Percentiles rank a stretch among this genome's conserved stretches.
Evolutionary conservation across 2,113 vertebrate species (phyloP).

Genomic region (Bubalus kerabau): DNA sequence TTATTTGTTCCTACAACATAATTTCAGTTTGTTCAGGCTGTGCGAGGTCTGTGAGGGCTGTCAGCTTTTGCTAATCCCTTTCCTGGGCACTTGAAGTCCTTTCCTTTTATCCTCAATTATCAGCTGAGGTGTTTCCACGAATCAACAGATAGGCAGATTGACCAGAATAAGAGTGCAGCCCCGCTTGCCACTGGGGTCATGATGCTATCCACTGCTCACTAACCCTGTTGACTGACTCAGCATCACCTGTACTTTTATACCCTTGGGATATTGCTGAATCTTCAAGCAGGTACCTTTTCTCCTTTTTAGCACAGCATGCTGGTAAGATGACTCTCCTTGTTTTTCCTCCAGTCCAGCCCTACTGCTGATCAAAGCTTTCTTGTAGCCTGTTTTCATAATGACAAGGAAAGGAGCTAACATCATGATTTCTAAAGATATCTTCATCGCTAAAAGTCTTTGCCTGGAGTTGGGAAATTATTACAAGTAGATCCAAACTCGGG

Average conservation of each 20-base stretch:
- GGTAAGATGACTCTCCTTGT: background rate
- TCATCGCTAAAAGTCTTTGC: slow-evolving; percentile 16
- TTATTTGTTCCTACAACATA: background rate
- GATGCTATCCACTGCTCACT: background rate
- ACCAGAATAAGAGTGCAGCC: background rate
- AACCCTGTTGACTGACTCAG: background rate
- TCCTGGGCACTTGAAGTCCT: background rate
- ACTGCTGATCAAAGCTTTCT: background rate
- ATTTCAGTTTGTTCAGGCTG: background rate
- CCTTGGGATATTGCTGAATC: background rate
- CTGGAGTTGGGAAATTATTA: slow-evolving; percentile 29
- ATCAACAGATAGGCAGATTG: background rate
- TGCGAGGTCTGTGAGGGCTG: background rate
- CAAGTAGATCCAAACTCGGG: background rate
- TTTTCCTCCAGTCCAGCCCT: background rate
- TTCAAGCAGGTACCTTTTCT: background rate
- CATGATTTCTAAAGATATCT: background rate
- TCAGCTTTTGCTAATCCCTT: background rate
- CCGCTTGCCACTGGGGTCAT: background rate
- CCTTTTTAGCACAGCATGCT: background rate
- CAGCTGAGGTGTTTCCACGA: background rate
- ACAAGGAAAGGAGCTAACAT: background rate
- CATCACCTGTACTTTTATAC: background rate
- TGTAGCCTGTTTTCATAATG: background rate
- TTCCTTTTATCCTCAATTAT: background rate